phyloP scores from a whole-genome alignment of 1,140 invertebrate genomes.

The Sitobion miscanthi region DNA sequence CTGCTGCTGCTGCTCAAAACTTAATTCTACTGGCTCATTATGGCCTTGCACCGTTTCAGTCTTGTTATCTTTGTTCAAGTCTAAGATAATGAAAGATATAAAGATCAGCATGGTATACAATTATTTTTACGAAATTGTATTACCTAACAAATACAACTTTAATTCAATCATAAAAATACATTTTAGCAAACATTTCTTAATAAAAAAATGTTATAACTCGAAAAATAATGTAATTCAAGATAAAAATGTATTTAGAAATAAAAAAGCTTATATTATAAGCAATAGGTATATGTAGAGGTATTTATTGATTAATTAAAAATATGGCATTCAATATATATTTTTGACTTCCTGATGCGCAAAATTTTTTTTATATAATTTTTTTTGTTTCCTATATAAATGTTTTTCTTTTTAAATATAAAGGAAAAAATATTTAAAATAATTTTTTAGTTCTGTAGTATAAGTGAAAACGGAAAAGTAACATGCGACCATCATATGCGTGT shows the following conservation, averaged over 20 bases:
- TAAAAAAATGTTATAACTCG: too few relatives aligned
- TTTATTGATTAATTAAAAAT: background rate
- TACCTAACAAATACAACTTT: background rate
- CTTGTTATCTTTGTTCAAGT: slow-evolving; percentile 55
- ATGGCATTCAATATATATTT: background rate
- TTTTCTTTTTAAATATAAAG: background rate
- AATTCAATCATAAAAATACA: background rate
- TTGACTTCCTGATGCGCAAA: background rate
- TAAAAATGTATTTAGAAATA: too few relatives aligned
- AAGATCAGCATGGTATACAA: background rate
- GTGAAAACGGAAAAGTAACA: background rate
- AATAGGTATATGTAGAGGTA: too few relatives aligned
- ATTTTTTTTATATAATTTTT: background rate
- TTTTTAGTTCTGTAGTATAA: background rate
- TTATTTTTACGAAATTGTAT: background rate
- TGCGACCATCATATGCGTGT: background rate
- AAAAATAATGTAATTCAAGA: background rate
- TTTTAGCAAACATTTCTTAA: background rate
- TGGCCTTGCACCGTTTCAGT: slow-evolving; percentile 49
- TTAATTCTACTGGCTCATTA: slow-evolving; percentile 36
- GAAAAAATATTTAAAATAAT: too few relatives aligned
- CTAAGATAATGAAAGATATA: background rate
- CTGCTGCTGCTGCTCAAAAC: slow-evolving; percentile 31
- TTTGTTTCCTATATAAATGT: background rate
- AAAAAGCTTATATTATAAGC: too few relatives aligned